Percentiles rank a stretch among this genome's conserved stretches.
phyloP scores from a whole-genome alignment of 1,140 invertebrate species.

The Teleogryllus occipitalis region DNA sequence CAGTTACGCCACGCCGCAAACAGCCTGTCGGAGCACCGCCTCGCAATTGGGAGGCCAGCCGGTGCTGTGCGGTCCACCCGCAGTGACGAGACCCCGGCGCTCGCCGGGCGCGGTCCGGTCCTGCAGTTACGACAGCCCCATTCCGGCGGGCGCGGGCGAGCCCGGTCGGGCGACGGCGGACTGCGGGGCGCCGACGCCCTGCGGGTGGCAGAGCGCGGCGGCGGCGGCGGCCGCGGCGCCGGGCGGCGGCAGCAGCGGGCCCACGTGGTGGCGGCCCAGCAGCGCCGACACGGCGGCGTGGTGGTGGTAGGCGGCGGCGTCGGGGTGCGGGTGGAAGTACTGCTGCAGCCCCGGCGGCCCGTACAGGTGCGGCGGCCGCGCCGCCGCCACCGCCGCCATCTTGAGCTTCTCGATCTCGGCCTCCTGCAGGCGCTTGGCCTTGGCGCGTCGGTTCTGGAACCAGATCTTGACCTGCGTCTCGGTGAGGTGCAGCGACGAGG shows the following conservation, averaged over 20 bases:
- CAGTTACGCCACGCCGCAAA: too few relatives aligned
- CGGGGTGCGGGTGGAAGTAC: constrained; percentile 18
- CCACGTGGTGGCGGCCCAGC: constrained; percentile 20
- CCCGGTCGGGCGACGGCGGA: neutral
- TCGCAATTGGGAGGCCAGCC: too few relatives aligned
- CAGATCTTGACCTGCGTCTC: constrained; percentile 96
- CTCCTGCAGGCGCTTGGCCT: constrained; percentile 89
- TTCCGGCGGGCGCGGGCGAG: neutral
- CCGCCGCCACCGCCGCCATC: constrained; percentile 52
- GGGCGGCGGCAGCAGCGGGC: constrained; percentile 6
- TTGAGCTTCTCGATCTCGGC: constrained; percentile 85
- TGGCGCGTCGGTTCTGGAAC: constrained; percentile 94
- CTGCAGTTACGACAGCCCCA: constrained; percentile 13
- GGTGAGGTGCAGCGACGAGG: constrained; percentile 82
- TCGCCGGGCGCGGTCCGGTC: neutral
- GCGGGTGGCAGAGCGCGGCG: constrained; percentile 13
- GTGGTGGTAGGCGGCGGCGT: constrained; percentile 7
- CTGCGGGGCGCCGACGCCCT: neutral
- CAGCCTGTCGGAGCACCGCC: too few relatives aligned
- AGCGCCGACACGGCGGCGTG: constrained; percentile 19
- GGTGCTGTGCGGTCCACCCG: too few relatives aligned
- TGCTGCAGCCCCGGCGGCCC: constrained; percentile 9
- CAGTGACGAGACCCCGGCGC: too few relatives aligned
- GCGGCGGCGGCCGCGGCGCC: constrained; percentile 14
- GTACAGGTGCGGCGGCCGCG: constrained; percentile 34